phyloP scores from a whole-genome alignment of 1,140 invertebrate genomes.

The Cheumatopsyche charites region DNA sequence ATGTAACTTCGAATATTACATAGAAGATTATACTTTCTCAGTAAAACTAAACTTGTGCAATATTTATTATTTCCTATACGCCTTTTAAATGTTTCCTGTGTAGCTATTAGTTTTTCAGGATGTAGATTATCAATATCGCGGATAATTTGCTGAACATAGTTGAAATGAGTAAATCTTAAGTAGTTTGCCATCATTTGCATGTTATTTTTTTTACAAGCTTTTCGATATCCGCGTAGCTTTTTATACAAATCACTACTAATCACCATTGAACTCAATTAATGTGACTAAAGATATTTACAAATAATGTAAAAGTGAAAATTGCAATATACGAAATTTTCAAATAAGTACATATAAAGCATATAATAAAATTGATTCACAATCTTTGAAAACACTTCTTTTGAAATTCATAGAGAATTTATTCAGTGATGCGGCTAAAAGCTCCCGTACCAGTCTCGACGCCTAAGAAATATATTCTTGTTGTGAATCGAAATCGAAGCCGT shows the following conservation, averaged over 20 bases:
- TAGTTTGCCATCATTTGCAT: conserved; percentile 24
- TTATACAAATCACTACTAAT: conserved; percentile 7
- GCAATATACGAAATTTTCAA: not conserved
- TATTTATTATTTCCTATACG: not conserved
- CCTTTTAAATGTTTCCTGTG: not conserved
- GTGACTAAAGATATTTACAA: conserved; percentile 27
- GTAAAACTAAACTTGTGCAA: not conserved
- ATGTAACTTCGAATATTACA: too few species aligned
- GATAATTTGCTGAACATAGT: not conserved
- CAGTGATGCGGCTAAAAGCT: too few species aligned
- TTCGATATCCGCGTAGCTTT: conserved; percentile 18
- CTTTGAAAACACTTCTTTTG: too few species aligned
- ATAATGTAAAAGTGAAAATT: conserved; percentile 10
- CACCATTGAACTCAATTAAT: conserved; percentile 22
- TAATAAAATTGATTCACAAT: too few species aligned
- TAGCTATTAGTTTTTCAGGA: conserved; percentile 20
- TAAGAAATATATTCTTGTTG: not conserved
- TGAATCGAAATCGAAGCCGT: not conserved
- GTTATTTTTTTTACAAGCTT: conserved; percentile 3
- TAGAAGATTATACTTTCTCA: too few species aligned
- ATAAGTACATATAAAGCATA: too few species aligned
- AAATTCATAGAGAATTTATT: too few species aligned
- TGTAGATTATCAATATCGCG: conserved; percentile 25
- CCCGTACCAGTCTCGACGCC: not conserved
- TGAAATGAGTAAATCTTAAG: not conserved